Evolutionary conservation across 2,888 invertebrate species (phyloP), one percentile per base, ranked within the genome.

Genomic region (Malacosoma neustria): DNA sequence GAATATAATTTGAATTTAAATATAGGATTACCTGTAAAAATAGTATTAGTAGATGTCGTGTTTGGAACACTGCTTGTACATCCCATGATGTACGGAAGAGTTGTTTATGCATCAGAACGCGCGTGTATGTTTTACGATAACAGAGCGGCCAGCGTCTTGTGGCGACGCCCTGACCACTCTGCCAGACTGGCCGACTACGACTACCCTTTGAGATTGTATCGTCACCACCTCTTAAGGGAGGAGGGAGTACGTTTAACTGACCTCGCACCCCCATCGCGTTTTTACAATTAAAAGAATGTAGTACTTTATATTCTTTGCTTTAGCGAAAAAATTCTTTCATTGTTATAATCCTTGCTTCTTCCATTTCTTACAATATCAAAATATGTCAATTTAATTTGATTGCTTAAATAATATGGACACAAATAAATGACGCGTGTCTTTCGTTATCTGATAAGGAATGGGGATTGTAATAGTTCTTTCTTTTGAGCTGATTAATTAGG

Each of bases 191-290:
- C 48, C 49, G 47, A 9, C 22, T 22, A 22, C 12, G n/a, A n/a
- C n/a, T n/a, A n/a, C 42, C 40, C 39, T 43, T 41, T 35, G 46
- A 80, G 84, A 84, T 82, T 67, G 76, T 82, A 84, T 82, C 84
- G 76, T 69, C 58, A 58, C 68, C 58, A 62, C 69, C 69, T 72
- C 73, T 73, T 76, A 79, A 66, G 66, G 77, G 64, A 80, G 80
- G 80, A 73, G 79, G 79, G 68, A 71, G 70, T 71, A 71, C 69
- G 72, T 77, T 73, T 70, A 69, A 68, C 72, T 79, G 84, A 84
- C 84, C 84, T 84, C 82, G 82, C 81, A 75, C 79, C 84, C 84
- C 82, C 80, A 72, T 81, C 79, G 79, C 81, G 80, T 81, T 84
- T 82, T 82, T 76, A 72, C 72, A 81, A 82, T 80, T 80, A 84